Evolutionary conservation across 2,113 vertebrate genomes (phyloP), one percentile per base, ranked within the genome.

Genomic region (Dunckerocampus dactyliophorus): DNA sequence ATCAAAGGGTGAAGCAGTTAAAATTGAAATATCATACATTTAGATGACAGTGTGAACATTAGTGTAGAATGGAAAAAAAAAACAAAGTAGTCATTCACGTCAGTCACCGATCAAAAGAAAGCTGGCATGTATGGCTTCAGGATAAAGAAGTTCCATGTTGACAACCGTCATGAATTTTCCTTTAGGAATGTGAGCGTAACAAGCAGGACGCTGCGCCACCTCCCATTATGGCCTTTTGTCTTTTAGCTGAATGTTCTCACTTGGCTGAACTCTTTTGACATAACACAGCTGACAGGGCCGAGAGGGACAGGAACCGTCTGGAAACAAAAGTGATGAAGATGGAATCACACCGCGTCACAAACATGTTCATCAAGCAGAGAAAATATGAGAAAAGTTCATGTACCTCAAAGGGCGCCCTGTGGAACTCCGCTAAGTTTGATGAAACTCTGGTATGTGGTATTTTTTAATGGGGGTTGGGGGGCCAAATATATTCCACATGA

Each of bases 211-310:
- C 47, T 21, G 45, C 28, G 34, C 48, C 62, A 47, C 51, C 46
- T 69, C 59, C 8, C 52, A 48, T 63, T 74, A 71, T 82, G 43
- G 45, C 47, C 19, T 63, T 74, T 65, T 65, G 58, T 63, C 67
- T 14, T 19, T 3, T 8, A 22, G 72, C 48, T 39, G 17, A 47
- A 28, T 5, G 5, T 28, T 28, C 24, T 47, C 77, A 80, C 69
- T 63, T 47, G 63, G 58, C 42, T 62, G 72, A 71, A 34, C 69
- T 13, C 61, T n/a, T 28, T 28, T 28, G 24, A 28, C 75, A n/a
- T n/a, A 47, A 51, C 63, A 20, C 45, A 24, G 45, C 46, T 46
- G 20, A 28, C 42, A 10, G 24, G 24, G 5, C 24, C 50, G 19
- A 56, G 16, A 16, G 56, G 56, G 45, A 47, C 75, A 62, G 59